Percentiles rank a stretch among this genome's conserved stretches.
phyloP scores from a whole-genome alignment of 2,888 invertebrate species.

The Exephanes ischioxanthus region DNA sequence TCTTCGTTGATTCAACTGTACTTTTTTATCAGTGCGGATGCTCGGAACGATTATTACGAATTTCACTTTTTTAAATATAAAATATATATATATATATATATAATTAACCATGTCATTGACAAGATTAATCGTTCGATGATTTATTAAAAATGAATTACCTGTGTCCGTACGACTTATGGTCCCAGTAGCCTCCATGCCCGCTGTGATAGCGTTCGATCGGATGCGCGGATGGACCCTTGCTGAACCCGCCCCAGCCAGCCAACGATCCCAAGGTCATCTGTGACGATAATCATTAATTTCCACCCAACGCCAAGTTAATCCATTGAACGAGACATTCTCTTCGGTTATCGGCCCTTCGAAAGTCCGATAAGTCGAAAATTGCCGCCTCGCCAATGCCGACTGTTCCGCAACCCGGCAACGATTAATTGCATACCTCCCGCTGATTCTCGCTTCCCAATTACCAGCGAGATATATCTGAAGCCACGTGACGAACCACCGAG shows the following conservation, averaged over 20 bases:
- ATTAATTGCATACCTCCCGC: slow-evolving; percentile 8
- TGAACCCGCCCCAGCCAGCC: slow-evolving; percentile 72
- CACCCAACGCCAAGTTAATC: neutral
- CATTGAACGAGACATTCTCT: no score
- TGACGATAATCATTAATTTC: slow-evolving; percentile 12
- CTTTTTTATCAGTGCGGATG: no score
- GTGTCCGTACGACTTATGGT: slow-evolving; percentile 71
- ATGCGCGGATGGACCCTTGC: slow-evolving; percentile 61
- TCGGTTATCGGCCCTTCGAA: no score
- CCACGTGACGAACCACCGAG: neutral
- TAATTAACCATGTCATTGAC: neutral
- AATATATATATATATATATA: neutral
- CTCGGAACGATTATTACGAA: no score
- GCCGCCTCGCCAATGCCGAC: no score
- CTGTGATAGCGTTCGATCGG: slow-evolving; percentile 76
- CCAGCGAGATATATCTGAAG: no score
- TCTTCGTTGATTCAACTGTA: no score
- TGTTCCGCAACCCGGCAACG: no score
- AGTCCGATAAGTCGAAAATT: no score
- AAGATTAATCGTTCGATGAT: neutral
- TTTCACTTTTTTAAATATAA: no score
- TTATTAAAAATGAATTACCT: slow-evolving; percentile 33
- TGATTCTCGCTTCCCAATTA: neutral
- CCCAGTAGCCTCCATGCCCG: slow-evolving; percentile 70
- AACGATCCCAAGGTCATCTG: slow-evolving; percentile 79